Evolutionary conservation across 2,888 invertebrate genomes (phyloP).

Genomic region (Drosophila trichaetosa): DNA sequence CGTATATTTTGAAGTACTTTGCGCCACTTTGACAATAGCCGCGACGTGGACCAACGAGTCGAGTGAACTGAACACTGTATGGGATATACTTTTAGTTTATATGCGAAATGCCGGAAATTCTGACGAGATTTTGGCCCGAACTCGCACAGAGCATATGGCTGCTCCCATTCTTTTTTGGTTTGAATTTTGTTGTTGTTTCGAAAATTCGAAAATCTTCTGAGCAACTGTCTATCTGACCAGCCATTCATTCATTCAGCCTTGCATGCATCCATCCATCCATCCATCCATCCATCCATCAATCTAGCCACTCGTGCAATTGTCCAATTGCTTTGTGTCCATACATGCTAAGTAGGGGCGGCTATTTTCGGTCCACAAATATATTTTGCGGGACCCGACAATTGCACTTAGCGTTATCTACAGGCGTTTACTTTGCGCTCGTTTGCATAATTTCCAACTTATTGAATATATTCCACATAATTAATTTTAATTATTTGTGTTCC

Average conservation of each 20-base stretch:
- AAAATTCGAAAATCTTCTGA: constrained; percentile 61
- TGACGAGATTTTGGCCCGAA: constrained; percentile 51
- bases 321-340: constrained; percentile 56
- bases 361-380: constrained; percentile 63
- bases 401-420: constrained; percentile 72
- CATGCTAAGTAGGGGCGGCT: constrained; percentile 62
- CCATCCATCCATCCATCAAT: constrained; percentile 6
- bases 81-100: constrained; percentile 65
- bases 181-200: constrained; percentile 30
- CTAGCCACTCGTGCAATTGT: constrained; percentile 15
- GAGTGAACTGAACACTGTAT: constrained; percentile 52
- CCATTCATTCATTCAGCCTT: constrained; percentile 10
- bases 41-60: constrained; percentile 58
- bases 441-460: constrained; percentile 80
- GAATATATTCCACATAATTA: constrained; percentile 80
- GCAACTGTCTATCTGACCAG: constrained; percentile 40
- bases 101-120: constrained; percentile 79
- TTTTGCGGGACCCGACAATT: constrained; percentile 50
- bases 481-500: constrained; percentile 76
- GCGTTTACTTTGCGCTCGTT: constrained; percentile 75
- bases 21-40: constrained; percentile 56
- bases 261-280: constrained; percentile 23
- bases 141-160: constrained; percentile 41
- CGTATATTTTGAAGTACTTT: constrained; percentile 75
- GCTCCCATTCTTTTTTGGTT: constrained; percentile 54